phyloP scores from a whole-genome alignment of 2,888 invertebrate species.

The Hirtodrosophila duncani region DNA sequence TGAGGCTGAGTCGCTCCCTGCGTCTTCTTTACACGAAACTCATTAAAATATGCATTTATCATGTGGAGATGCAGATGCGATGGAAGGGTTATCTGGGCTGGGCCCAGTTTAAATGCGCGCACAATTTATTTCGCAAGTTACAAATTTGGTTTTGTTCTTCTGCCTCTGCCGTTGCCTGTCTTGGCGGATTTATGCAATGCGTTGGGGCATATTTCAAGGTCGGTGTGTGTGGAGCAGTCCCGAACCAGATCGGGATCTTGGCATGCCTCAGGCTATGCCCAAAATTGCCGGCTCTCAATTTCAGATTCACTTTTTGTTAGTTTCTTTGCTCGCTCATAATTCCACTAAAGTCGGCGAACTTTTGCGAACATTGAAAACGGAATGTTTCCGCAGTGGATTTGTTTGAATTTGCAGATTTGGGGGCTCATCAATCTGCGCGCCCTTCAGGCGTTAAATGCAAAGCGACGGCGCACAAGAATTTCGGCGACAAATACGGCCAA shows the following conservation, averaged over 20 bases:
- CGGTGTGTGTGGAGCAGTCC: conserved; percentile 42
- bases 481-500: conserved; percentile 58
- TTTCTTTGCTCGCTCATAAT: conserved; percentile 48
- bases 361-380: conserved; percentile 34
- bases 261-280: conserved; percentile 42
- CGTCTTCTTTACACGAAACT: conserved; percentile 73
- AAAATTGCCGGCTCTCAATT: conserved; percentile 56
- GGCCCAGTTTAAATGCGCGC: conserved; percentile 62
- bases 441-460: conserved; percentile 72
- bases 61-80: conserved; percentile 41
- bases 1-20: conserved; percentile 33
- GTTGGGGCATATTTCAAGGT: conserved; percentile 74
- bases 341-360: conserved; percentile 56
- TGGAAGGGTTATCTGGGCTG: conserved; percentile 16
- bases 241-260: conserved; percentile 14
- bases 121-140: conserved; percentile 49
- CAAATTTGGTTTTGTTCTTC: conserved; percentile 28
- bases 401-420: conserved; percentile 41
- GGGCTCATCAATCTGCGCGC: conserved; percentile 71
- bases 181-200: conserved; percentile 67
- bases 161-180: background rate
- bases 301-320: conserved; percentile 72
- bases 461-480: conserved; percentile 45
- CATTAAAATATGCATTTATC: conserved; percentile 76
- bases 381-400: conserved; percentile 33